A percentile compares a stretch with the other conserved stretches of the same genome.
Evolutionary conservation across 2,888 invertebrate genomes (phyloP).

Genomic region (Malthinus seriepunctatus): DNA sequence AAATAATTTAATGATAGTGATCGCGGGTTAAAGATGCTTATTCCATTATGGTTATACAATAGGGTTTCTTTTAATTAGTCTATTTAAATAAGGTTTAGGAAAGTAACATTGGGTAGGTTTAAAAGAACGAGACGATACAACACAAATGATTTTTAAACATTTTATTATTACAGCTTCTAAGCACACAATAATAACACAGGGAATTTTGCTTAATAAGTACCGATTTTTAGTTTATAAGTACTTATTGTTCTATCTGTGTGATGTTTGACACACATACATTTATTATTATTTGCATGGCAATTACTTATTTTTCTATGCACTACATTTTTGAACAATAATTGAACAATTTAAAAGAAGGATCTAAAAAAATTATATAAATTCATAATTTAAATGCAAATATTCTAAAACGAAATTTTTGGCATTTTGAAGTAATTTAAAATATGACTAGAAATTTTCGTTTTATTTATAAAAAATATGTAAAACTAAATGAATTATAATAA

Average conservation of each 20-base stretch:
- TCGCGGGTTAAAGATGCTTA: too few relatives aligned
- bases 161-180: conserved; percentile 37
- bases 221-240: conserved; percentile 31
- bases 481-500: not conserved
- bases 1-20: too few relatives aligned
- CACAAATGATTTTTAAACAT: conserved; percentile 15
- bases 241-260: conserved; percentile 38
- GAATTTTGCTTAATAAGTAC: conserved; percentile 37
- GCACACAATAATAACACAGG: conserved; percentile 36
- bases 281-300: conserved; percentile 51
- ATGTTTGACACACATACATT: conserved; percentile 45
- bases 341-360: conserved; percentile 18
- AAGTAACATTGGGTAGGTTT: too few relatives aligned
- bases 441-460: conserved; percentile 6
- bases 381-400: too few relatives aligned
- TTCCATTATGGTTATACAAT: too few relatives aligned
- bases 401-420: conserved; percentile 4
- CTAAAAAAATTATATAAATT: not conserved
- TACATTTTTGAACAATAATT: conserved; percentile 35
- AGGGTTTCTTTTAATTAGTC: too few relatives aligned
- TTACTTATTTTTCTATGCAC: conserved; percentile 51
- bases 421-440: not conserved
- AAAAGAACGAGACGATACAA: not conserved
- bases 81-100: too few relatives aligned
- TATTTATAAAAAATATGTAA: not conserved